Evolutionary conservation across 1,140 invertebrate species (phyloP).

Genomic region (Megathymus violae): DNA sequence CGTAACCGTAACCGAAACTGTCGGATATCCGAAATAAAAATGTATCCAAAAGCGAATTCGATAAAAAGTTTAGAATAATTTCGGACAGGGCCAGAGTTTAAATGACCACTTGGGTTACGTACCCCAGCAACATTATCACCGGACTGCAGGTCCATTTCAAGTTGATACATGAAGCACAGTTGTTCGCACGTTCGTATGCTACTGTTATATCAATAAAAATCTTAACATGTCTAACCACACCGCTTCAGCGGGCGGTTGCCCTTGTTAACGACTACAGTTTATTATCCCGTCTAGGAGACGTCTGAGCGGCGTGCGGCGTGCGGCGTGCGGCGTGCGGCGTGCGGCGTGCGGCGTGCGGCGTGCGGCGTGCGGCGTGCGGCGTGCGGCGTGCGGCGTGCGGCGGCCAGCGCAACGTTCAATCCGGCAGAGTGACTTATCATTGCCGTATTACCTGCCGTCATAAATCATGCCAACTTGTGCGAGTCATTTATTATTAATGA

Average conservation of each 20-base stretch:
- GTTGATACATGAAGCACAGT: too few species aligned
- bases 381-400: background rate
- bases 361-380: background rate
- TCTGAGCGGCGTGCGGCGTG: background rate
- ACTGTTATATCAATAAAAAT: background rate
- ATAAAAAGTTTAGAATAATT: too few species aligned
- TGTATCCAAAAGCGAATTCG: too few species aligned
- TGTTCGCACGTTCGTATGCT: background rate
- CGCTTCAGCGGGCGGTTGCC: constrained; percentile 1
- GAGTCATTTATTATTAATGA: background rate
- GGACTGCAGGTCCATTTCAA: too few species aligned
- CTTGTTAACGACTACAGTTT: background rate
- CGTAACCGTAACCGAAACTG: too few species aligned
- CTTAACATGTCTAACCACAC: constrained; percentile 5
- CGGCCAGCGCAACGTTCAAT: background rate
- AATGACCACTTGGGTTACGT: too few species aligned
- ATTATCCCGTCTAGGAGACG: constrained; percentile 8
- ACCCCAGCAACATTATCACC: too few species aligned
- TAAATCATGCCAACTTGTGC: constrained; percentile 1
- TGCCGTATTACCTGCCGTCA: background rate
- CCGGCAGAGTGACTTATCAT: background rate
- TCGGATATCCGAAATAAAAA: too few species aligned
- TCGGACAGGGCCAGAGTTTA: too few species aligned
- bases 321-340: background rate
- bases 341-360: background rate